Conservation (phyloP, 1,140 invertebrate genomes). For the Sycobia sp. region DNA sequence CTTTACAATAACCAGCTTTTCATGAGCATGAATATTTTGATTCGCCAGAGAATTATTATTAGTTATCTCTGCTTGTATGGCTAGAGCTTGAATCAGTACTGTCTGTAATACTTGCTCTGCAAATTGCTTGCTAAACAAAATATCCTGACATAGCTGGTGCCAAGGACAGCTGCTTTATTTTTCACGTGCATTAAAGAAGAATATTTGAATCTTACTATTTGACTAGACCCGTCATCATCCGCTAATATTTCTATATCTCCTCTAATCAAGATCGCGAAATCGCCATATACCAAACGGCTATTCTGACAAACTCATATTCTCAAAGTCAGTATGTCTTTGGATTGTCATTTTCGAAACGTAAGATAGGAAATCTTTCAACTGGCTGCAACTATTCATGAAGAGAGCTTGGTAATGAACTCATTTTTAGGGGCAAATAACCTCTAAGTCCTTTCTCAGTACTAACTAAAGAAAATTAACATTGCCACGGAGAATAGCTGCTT, state of each 20-base stretch:
- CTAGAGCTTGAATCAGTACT: neutral
- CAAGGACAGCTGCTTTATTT: neutral
- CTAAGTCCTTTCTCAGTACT: no score
- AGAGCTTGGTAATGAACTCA: no score
- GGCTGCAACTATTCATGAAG: neutral
- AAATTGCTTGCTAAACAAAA: neutral
- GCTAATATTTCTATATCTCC: neutral
- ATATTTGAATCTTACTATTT: neutral
- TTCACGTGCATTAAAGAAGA: neutral
- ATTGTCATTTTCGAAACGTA: neutral
- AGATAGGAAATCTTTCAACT: neutral
- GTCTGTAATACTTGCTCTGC: neutral
- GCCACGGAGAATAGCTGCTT: no score
- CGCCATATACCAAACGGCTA: neutral
- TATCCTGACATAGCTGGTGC: neutral
- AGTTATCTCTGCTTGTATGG: neutral
- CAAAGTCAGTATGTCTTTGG: neutral
- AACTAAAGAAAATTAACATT: no score
- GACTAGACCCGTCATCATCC: neutral
- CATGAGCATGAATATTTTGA: neutral
- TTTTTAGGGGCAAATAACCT: no score
- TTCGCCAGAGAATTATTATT: neutral
- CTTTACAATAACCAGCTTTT: neutral
- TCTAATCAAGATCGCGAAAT: neutral
- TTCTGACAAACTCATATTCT: neutral